These are phyloP conservation scores for Wiebesia pumilae DNA, from an alignment of 1,140 invertebrate genomes.

Conservation along the genomic window DNA sequence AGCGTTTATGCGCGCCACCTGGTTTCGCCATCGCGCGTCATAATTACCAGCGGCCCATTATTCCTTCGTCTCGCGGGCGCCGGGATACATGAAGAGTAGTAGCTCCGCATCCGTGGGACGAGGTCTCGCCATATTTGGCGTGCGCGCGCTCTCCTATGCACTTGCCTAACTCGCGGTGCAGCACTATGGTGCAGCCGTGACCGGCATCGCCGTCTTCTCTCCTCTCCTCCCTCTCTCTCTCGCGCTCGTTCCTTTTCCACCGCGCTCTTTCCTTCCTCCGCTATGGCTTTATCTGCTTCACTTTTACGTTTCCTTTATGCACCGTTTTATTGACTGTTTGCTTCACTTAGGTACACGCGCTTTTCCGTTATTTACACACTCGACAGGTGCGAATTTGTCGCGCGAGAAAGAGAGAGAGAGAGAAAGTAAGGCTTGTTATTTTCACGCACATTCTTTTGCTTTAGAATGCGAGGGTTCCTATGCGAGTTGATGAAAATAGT, in stretches of 20 bases:
- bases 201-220: constrained; percentile 4
- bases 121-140: constrained; percentile 68
- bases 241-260: not conserved
- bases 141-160: constrained; percentile 54
- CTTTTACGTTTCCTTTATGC: not conserved
- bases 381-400: no score
- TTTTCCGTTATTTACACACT: constrained; percentile 1
- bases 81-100: constrained; percentile 38
- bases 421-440: not conserved
- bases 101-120: constrained; percentile 63
- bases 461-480: not conserved
- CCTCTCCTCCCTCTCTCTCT: not conserved
- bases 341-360: not conserved
- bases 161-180: constrained; percentile 57
- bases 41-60: constrained; percentile 40
- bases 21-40: constrained; percentile 38
- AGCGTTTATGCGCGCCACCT: constrained; percentile 24
- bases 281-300: not conserved
- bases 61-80: not conserved
- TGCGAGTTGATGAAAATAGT: no score
- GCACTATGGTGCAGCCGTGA: constrained; percentile 31
- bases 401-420: not conserved
- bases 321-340: not conserved
- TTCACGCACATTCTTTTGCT: not conserved
- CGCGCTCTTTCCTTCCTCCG: not conserved